Percentiles rank a stretch among this genome's conserved stretches.
These are phyloP conservation scores for Psittacara wagleri DNA, from an alignment of 2,113 vertebrate species.

Conservation along the genomic window DNA sequence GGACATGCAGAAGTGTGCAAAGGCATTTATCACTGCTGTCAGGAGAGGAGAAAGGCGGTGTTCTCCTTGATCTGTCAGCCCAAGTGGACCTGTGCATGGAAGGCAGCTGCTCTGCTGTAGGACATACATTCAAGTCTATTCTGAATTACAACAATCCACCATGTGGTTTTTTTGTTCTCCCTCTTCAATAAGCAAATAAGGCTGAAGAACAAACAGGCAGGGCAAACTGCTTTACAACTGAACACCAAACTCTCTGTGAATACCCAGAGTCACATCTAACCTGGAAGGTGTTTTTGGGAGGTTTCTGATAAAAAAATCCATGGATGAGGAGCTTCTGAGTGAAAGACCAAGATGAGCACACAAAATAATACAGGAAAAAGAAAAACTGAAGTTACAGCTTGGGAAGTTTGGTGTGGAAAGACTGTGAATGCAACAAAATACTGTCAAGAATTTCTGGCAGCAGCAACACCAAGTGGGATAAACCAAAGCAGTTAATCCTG, in stretches of 20 bases:
- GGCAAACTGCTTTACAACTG: neutral
- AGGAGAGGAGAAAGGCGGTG: neutral
- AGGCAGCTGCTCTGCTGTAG: neutral
- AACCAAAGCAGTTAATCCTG: neutral
- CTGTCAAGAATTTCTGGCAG: neutral
- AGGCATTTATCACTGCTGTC: neutral
- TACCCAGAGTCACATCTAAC: neutral
- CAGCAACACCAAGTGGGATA: neutral
- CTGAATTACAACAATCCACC: neutral
- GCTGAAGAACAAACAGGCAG: neutral
- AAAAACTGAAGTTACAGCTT: neutral
- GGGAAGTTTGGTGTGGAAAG: neutral
- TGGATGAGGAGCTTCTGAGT: neutral
- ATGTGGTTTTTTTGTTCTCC: neutral
- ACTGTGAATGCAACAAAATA: neutral
- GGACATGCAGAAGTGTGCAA: neutral
- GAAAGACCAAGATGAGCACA: neutral
- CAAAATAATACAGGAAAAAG: neutral
- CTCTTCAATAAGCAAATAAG: neutral
- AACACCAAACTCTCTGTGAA: neutral
- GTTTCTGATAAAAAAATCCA: neutral
- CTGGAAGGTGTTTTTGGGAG: neutral
- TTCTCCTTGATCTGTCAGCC: neutral
- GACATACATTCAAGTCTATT: neutral
- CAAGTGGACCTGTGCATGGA: rapidly evolving